Evolutionary conservation across 2,888 invertebrate species (phyloP), one percentile per base, ranked within the genome.

Genomic region (Synanthedon andrenaeformis): DNA sequence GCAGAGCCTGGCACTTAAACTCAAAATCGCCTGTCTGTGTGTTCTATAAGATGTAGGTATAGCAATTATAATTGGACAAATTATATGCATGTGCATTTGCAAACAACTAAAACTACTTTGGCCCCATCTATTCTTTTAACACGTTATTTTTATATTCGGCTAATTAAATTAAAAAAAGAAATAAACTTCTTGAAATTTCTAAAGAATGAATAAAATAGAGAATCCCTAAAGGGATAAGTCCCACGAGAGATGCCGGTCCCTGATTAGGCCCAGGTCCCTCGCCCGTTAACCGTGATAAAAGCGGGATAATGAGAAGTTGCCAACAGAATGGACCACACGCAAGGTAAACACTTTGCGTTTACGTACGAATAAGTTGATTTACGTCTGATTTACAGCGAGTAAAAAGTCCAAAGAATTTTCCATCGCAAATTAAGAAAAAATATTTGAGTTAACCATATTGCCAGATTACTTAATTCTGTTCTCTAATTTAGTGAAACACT

Each of bases 131-230:
- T 4, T 12, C 8, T 19, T 49, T 19, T 19, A 49, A n/a, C 11
- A 14, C 17, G 11, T 49, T 19, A 3, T 13, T 45, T 14, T 45
- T 45, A 8, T 13, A 13, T 53, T 49, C 45, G 60, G 66, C 64
- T 69, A 64, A 68, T 69, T 69, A 63, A 64, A 67, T 59, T 60
- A 58, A 53, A 56, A 53, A 42, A 55, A 53, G 54, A 58, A 49
- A 60, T 63, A 62, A 56, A 60, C 59, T 54, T 57, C 28, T 41
- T 51, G 57, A 68, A 69, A 61, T 70, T 66, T 67, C 59, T 58
- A 56, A 54, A 55, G 55, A 60, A 64, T 62, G 61, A 67, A 65
- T 63, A 60, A 62, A 63, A 59, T 59, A 58, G 59, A 62, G 52
- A 65, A 59, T 62, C 62, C 57, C 56, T 8, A 41, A 59, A 52